Conservation (phyloP, 2,888 invertebrate genomes). For the Stenodema calcarata region DNA sequence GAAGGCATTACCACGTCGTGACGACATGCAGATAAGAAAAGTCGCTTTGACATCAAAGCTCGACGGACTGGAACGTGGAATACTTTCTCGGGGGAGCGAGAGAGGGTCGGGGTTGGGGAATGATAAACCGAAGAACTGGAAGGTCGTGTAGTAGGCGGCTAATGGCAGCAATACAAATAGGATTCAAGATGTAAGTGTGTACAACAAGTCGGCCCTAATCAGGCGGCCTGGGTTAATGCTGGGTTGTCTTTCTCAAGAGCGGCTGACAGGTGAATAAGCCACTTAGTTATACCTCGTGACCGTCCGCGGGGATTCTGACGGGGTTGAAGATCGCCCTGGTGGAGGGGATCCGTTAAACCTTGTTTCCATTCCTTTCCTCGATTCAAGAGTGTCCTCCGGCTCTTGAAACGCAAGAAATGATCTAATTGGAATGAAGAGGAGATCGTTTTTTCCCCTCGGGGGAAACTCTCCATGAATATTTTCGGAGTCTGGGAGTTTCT, state of each 20-base stretch:
- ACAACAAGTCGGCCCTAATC: conserved; percentile 48
- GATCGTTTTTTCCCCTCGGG: not conserved
- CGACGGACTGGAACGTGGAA: conserved; percentile 33
- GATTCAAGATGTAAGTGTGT: conserved; percentile 49
- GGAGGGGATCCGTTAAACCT: conserved; percentile 1
- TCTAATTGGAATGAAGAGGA: conserved; percentile 12
- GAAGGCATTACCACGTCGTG: conserved; percentile 6
- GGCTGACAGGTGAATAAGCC: conserved; percentile 50
- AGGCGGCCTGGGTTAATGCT: conserved; percentile 46
- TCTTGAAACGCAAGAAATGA: conserved; percentile 14
- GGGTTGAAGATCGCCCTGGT: not conserved
- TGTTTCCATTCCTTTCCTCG: not conserved
- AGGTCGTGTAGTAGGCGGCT: conserved; percentile 50
- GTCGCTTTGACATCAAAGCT: conserved; percentile 30
- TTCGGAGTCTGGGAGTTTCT: not conserved
- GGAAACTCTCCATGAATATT: not conserved
- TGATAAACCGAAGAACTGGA: conserved; percentile 45
- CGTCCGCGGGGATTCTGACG: conserved; percentile 35
- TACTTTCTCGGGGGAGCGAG: conserved; percentile 18
- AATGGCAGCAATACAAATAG: conserved; percentile 49
- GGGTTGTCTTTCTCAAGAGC: conserved; percentile 46
- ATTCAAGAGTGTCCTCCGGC: conserved; percentile 4
- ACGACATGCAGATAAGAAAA: conserved; percentile 37
- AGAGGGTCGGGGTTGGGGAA: not conserved
- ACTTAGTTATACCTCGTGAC: conserved; percentile 50